A percentile compares a stretch with the other conserved stretches of the same genome.
These are phyloP conservation scores for Hedychridium roseum DNA, from an alignment of 2,888 invertebrate genomes.

Conservation along the genomic window DNA sequence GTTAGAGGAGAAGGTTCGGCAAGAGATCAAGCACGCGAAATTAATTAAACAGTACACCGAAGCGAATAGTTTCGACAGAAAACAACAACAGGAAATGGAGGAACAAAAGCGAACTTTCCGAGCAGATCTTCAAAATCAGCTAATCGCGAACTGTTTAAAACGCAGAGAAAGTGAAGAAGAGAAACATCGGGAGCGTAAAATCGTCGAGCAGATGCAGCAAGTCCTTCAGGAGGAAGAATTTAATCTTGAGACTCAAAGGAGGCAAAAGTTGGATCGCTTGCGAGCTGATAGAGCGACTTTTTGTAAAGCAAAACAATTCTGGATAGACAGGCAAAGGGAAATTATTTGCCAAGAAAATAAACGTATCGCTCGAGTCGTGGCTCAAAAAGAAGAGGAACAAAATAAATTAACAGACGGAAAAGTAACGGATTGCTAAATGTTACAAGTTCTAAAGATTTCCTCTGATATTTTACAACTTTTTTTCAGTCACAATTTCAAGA, in stretches of 20 bases:
- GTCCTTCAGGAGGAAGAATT: constrained; percentile 20
- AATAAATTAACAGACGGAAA: constrained; percentile 9
- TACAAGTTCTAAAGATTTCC: no score
- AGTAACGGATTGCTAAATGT: no score
- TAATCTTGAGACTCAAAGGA: constrained; percentile 20
- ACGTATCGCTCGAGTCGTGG: constrained; percentile 20
- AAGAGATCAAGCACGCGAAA: not conserved
- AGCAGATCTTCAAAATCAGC: constrained; percentile 34
- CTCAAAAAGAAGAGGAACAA: constrained; percentile 14
- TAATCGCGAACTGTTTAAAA: constrained; percentile 29
- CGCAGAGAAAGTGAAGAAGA: constrained; percentile 32
- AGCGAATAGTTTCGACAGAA: not conserved
- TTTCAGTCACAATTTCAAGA: constrained; percentile 14
- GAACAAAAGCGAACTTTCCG: constrained; percentile 15
- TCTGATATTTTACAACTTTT: no score
- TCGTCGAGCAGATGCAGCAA: constrained; percentile 27
- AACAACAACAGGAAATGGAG: not conserved
- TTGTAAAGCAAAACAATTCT: constrained; percentile 28
- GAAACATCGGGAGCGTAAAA: constrained; percentile 36
- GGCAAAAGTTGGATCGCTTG: constrained; percentile 14
- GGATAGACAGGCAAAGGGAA: constrained; percentile 31
- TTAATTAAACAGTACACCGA: constrained; percentile 2
- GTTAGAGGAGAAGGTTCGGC: not conserved
- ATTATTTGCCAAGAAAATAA: constrained; percentile 30
- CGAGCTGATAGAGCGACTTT: constrained; percentile 30